Evolutionary conservation across 1,140 invertebrate genomes (phyloP).

Genomic region (Drosophila grimshawi): DNA sequence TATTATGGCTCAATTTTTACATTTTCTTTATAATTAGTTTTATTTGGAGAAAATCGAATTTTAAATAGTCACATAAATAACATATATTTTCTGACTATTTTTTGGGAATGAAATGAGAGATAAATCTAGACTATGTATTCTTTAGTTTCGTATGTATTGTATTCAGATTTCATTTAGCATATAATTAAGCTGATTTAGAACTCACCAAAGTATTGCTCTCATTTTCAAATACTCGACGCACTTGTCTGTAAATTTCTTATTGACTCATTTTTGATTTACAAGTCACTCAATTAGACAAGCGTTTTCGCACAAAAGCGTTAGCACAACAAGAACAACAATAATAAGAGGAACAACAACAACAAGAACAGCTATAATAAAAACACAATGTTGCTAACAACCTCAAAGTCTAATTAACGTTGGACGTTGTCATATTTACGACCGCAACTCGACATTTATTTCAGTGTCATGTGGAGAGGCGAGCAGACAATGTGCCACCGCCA

Average conservation of each 20-base stretch:
- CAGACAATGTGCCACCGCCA: slow-evolving; percentile 29
- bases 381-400: slow-evolving; percentile 35
- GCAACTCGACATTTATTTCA: slow-evolving; percentile 37
- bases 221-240: no score
- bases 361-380: background rate
- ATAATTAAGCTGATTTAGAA: background rate
- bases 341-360: background rate
- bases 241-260: background rate
- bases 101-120: no score
- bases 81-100: no score
- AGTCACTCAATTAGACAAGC: slow-evolving; percentile 7
- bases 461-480: slow-evolving; percentile 17
- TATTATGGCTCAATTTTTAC: no score
- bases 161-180: background rate
- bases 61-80: no score
- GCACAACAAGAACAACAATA: background rate
- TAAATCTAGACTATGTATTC: no score
- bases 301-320: background rate
- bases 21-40: no score
- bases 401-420: slow-evolving; percentile 54
- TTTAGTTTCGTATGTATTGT: no score
- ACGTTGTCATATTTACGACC: slow-evolving; percentile 57
- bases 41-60: no score
- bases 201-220: background rate
- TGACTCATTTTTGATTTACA: background rate